Evolutionary conservation across 1,140 invertebrate species (phyloP).

Genomic region (Spodoptera frugiperda): DNA sequence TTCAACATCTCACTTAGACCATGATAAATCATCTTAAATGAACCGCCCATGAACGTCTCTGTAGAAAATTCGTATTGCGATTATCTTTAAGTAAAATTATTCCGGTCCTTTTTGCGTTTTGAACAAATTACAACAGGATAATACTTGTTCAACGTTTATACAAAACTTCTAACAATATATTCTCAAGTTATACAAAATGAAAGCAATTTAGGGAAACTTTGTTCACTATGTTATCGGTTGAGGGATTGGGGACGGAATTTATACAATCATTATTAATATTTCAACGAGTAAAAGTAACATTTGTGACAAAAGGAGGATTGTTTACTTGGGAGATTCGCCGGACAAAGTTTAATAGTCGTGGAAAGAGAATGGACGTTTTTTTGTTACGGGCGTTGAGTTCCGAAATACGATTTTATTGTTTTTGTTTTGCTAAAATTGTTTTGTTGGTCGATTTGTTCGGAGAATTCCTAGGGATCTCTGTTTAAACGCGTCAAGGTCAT

Average conservation of each 20-base stretch:
- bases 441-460: too few relatives aligned
- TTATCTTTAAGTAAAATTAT: slow-evolving; percentile 25
- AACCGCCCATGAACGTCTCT: slow-evolving; percentile 9
- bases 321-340: slow-evolving; percentile 41
- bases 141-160: slow-evolving; percentile 18
- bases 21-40: slow-evolving; percentile 36
- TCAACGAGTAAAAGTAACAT: slow-evolving; percentile 27
- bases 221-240: slow-evolving; percentile 35
- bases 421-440: too few relatives aligned
- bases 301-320: slow-evolving; percentile 45
- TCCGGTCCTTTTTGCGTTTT: slow-evolving; percentile 13
- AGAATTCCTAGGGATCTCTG: too few relatives aligned
- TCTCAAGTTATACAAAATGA: slow-evolving; percentile 27
- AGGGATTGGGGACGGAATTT: slow-evolving; percentile 19
- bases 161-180: slow-evolving; percentile 44
- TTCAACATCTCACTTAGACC: slow-evolving; percentile 27
- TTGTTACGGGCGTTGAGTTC: neutral
- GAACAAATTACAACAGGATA: slow-evolving; percentile 23
- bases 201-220: slow-evolving; percentile 43
- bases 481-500: too few relatives aligned
- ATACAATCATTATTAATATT: slow-evolving; percentile 44
- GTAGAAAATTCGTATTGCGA: slow-evolving; percentile 18
- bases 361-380: slow-evolving; percentile 7
- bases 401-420: slow-evolving; percentile 12
- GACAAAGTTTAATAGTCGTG: slow-evolving; percentile 28